phyloP scores from a whole-genome alignment of 2,113 vertebrate species.

The Caranx melampygus region DNA sequence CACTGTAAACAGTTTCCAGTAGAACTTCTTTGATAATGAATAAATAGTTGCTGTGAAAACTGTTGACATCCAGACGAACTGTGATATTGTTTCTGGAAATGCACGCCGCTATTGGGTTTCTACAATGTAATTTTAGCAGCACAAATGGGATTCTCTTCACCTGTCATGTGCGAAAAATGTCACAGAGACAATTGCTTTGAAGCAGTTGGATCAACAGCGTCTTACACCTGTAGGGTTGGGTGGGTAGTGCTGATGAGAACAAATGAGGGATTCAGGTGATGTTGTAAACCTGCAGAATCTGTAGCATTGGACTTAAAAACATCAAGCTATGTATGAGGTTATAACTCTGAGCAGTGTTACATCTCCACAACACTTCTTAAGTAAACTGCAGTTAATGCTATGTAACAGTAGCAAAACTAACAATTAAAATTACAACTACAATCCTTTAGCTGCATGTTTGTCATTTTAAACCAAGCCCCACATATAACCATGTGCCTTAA shows the following conservation, averaged over 20 bases:
- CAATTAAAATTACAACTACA: too few species aligned
- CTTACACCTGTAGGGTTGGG: background rate
- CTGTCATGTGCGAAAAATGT: background rate
- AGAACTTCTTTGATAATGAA: background rate
- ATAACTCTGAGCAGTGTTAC: too few species aligned
- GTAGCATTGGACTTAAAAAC: too few species aligned
- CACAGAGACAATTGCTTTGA: background rate
- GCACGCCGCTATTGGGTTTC: background rate
- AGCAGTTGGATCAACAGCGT: background rate
- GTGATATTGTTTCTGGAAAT: background rate
- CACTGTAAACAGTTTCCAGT: background rate
- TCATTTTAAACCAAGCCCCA: background rate
- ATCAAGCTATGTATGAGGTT: too few species aligned
- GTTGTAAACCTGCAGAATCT: too few species aligned
- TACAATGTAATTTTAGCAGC: slow-evolving; percentile 12
- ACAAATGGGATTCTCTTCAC: background rate
- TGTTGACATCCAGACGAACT: background rate
- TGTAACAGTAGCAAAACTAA: too few species aligned
- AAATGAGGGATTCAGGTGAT: too few species aligned
- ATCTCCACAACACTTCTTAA: too few species aligned
- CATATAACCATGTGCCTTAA: too few species aligned
- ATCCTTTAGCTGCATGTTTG: background rate
- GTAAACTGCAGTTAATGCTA: too few species aligned
- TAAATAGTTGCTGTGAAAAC: background rate
- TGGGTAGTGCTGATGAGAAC: background rate